Percentiles rank a stretch among this genome's conserved stretches.
phyloP scores from a whole-genome alignment of 2,113 vertebrate species.

The Myotis lucifugus region DNA sequence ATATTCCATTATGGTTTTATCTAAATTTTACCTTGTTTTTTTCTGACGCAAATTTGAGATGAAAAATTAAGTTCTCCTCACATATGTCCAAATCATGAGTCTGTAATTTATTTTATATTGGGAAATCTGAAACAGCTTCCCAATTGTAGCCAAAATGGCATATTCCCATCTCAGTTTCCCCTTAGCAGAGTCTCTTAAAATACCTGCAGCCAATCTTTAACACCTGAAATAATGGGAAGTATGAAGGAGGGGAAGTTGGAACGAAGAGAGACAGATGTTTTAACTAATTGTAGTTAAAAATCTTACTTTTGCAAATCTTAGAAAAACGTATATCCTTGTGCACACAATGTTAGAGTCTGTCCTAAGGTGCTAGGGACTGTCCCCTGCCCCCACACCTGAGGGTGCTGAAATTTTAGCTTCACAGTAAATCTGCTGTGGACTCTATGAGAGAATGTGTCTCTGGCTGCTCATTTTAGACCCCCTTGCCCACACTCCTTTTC shows the following conservation, averaged over 20 bases:
- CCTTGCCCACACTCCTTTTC: neutral
- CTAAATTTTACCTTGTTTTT: neutral
- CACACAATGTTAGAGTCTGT: neutral
- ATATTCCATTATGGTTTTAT: neutral
- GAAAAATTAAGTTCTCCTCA: neutral
- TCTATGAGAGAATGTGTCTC: neutral
- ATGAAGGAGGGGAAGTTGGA: neutral
- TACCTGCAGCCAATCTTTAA: neutral
- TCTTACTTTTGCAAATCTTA: neutral
- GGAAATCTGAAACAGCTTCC: neutral
- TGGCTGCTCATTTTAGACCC: neutral
- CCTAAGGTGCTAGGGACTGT: neutral
- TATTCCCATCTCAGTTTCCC: no score
- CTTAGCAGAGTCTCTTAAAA: constrained; percentile 3
- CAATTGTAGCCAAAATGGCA: neutral
- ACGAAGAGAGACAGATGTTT: neutral
- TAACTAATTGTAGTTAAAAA: neutral
- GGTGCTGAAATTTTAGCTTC: neutral
- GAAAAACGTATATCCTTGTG: neutral
- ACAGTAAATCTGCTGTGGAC: neutral
- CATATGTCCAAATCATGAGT: neutral
- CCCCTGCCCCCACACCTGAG: neutral
- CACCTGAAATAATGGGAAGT: neutral
- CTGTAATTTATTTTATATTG: neutral
- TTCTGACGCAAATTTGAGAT: neutral